Base-by-base conservation (phyloP, 2,888 invertebrate species). In the Andrena haemorrhoa region DNA sequence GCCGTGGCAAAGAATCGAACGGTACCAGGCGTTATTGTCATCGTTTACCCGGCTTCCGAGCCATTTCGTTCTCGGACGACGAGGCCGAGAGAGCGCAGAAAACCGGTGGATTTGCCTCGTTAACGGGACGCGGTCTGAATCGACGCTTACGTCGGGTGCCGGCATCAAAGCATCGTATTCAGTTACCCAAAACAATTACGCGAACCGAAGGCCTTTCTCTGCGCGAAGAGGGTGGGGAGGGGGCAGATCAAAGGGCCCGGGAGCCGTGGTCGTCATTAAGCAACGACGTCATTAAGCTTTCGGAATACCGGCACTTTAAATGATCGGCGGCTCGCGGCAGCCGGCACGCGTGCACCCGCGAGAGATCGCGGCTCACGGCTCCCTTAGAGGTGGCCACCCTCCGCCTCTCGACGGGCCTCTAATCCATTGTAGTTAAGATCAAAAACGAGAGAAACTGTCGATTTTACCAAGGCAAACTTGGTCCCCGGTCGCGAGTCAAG, bases 371-470 rank as follows among this genome's bases (percentile, higher is more conserved):
- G 23, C 63, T 31, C 47, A 35, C 69, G 49, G 31, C 58, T 31
- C 56, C 68, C 68, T 41, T 41, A 41, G 41, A 16, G n/a, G 47
- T 35, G n/a, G 23, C 8, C 26, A 20, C 6, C 70, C 47, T 16
- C 20, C 60, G 20, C 60, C 86, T 33, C 79, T 75, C 79, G 26
- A 63, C 69, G 33, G 71, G 65, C 77, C 88, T 88, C 88, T 87
- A 83, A 89, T 84, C 88, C 85, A 91, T 91, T 91, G 90, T 91
- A 89, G 74, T 86, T 58, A 79, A 91, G 88, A 90, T 91, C 91
- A 91, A 91, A 91, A 89, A 84, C 76, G 83, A 70, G 85, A 85
- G 85, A 83, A 79, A 82, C 79, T 83, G 85, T 85, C 77, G 78
- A 85, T 84, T 85, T 74, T 63, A 51, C 79, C 70, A 82, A 60